A percentile compares a stretch with the other conserved stretches of the same genome.
Conservation (phyloP, 2,888 invertebrate genomes). For the Xylota sylvarum region DNA sequence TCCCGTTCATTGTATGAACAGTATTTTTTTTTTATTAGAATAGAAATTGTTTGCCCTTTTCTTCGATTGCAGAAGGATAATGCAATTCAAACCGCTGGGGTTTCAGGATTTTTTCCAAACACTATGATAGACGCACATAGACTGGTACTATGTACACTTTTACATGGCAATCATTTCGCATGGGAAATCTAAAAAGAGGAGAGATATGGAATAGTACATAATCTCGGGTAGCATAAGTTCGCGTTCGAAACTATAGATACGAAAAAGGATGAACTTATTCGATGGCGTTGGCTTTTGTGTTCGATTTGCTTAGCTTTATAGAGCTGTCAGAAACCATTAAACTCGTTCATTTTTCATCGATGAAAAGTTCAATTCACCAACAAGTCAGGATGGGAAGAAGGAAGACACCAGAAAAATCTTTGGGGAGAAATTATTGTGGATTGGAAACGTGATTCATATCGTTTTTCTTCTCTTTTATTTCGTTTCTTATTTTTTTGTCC, state of each 20-base stretch:
- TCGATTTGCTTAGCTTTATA: slow-evolving; percentile 73
- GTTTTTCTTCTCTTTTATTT: background rate
- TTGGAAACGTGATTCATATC: slow-evolving; percentile 44
- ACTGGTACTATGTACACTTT: background rate
- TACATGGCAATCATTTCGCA: slow-evolving; percentile 25
- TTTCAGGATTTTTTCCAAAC: slow-evolving; percentile 7
- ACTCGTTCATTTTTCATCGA: slow-evolving; percentile 74
- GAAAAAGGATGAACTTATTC: slow-evolving; percentile 46
- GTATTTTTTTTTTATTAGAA: slow-evolving; percentile 53
- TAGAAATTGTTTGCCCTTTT: slow-evolving; percentile 46
- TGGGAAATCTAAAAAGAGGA: slow-evolving; percentile 51
- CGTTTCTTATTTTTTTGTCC: slow-evolving; percentile 5
- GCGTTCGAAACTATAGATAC: slow-evolving; percentile 29
- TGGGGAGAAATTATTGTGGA: slow-evolving; percentile 46
- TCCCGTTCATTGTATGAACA: slow-evolving; percentile 9
- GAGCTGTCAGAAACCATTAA: slow-evolving; percentile 74
- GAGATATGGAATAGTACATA: slow-evolving; percentile 24
- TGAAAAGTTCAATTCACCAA: slow-evolving; percentile 70
- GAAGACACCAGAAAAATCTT: slow-evolving; percentile 15
- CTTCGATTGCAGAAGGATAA: slow-evolving; percentile 50
- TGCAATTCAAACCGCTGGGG: slow-evolving; percentile 65
- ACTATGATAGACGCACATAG: slow-evolving; percentile 15
- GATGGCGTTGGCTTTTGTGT: slow-evolving; percentile 65
- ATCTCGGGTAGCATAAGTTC: slow-evolving; percentile 55
- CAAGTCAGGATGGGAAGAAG: slow-evolving; percentile 24